Evolutionary conservation across 37 sponge, comb jelly and placozoan genomes (phyloP), one percentile per base, ranked within the genome.

Genomic region (Tethya wilhelma): DNA sequence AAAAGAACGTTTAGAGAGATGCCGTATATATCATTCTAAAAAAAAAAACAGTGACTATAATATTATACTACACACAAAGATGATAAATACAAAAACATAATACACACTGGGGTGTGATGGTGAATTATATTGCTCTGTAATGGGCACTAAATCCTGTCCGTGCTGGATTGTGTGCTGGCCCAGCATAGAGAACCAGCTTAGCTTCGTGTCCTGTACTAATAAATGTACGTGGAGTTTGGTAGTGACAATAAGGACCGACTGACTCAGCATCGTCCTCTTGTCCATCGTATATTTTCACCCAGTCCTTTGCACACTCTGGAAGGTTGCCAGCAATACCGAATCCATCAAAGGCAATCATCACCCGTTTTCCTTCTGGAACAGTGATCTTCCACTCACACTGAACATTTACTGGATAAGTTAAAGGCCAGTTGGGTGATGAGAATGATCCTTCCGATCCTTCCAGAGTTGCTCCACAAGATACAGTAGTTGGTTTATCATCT

Each of bases 261-360:
- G 14, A 14, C 14, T 49, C 14, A 9, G 14, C 53, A 14, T 49
- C 53, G 53, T 49, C 14, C 53, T 9, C 14, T 9, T 49, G 53
- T 14, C 66, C 25, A 20, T 69, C 69, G 34, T 69, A 69, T 26
- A 69, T 11, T 8, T 34, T 69, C 2, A 69, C 20, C 44, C 34
- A 34, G 34, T 69, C 69, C 42, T 69, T 69, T 6, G 14, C 38
- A 42, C 69, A 69, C 1, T 40, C 55, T 49, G 73, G 73, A 20
- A 28, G 9, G 12, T 29, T 2, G 9, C 55, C 55, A 25, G 46
- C 73, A 20, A 69, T 29, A 41, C 69, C 44, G 34, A 69, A 69
- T 19, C 34, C 69, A 30, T 64, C 65, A 64, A 64, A 64, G 36
- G 37, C 34, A 17, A 64, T 64, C 36, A 36, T 37, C 14, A 64